Evolutionary conservation across 2,113 vertebrate genomes (phyloP).

Genomic region (Ceyx cyanopectus): DNA sequence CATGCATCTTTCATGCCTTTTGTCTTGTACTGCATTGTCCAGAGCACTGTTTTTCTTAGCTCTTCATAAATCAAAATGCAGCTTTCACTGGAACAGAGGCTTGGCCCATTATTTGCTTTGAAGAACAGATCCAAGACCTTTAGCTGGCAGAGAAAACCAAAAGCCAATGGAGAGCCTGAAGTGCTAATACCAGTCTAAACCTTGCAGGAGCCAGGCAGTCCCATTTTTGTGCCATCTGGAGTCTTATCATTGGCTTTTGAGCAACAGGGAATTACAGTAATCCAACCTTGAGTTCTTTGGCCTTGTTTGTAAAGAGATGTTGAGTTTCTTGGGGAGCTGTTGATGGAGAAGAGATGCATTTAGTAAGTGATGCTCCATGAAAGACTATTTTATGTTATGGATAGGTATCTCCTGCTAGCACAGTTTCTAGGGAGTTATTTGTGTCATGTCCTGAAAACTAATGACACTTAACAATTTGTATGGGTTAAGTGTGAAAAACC

Average conservation of each 20-base stretch:
- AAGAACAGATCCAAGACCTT: background rate
- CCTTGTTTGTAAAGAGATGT: background rate
- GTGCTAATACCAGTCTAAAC: slow-evolving; percentile 4
- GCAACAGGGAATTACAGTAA: background rate
- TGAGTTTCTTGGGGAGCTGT: background rate
- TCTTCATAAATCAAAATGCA: background rate
- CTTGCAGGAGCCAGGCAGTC: slow-evolving; percentile 5
- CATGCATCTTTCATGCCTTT: background rate
- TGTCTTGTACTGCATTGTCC: background rate
- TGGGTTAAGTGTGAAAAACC: background rate
- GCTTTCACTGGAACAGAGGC: background rate
- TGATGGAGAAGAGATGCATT: background rate
- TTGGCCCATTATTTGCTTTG: background rate
- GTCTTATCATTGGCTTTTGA: background rate
- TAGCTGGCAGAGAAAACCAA: background rate
- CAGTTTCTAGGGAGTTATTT: background rate
- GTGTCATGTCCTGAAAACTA: background rate
- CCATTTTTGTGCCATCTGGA: background rate
- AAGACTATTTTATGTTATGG: background rate
- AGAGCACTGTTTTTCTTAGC: background rate
- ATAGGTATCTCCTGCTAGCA: background rate
- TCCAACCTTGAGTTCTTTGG: background rate
- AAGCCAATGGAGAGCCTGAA: background rate
- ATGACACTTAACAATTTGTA: background rate
- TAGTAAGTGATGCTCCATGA: background rate